A percentile compares a stretch with the other conserved stretches of the same genome.
Evolutionary conservation across 2,888 invertebrate species (phyloP).

Genomic region (Aphrophora alni): DNA sequence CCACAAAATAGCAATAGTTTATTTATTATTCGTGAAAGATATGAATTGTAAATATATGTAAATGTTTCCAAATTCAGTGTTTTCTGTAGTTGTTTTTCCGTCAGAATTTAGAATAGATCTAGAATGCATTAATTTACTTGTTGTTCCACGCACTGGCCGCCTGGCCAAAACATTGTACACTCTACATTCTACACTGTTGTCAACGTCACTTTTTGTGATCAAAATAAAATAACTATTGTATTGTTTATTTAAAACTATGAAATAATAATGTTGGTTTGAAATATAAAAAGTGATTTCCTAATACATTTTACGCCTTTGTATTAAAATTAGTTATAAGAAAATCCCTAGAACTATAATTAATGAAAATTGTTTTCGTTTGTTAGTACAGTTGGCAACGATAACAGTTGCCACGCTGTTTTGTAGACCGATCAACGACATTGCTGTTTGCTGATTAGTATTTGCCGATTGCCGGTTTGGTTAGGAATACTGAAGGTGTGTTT

Average conservation of each 20-base stretch:
- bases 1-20: too few relatives aligned
- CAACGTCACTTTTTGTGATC: not conserved
- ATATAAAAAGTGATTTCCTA: too few relatives aligned
- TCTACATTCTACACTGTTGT: not conserved
- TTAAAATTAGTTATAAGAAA: too few relatives aligned
- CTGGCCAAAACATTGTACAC: not conserved
- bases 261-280: too few relatives aligned
- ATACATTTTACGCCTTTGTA: too few relatives aligned
- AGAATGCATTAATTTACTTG: not conserved
- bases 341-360: too few relatives aligned
- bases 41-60: too few relatives aligned
- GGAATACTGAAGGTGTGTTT: not conserved
- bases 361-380: not conserved
- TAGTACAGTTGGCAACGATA: not conserved
- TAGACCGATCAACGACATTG: not conserved
- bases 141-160: not conserved
- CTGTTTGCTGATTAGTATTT: not conserved
- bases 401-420: conserved; percentile 4
- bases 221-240: not conserved
- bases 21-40: too few relatives aligned
- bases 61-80: too few relatives aligned
- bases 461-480: not conserved
- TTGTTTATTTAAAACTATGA: too few relatives aligned
- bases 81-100: too few relatives aligned
- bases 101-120: not conserved